Percentiles rank a stretch among this genome's conserved stretches.
phyloP scores from a whole-genome alignment of 2,888 invertebrate genomes.

The Microctonus brassicae region DNA sequence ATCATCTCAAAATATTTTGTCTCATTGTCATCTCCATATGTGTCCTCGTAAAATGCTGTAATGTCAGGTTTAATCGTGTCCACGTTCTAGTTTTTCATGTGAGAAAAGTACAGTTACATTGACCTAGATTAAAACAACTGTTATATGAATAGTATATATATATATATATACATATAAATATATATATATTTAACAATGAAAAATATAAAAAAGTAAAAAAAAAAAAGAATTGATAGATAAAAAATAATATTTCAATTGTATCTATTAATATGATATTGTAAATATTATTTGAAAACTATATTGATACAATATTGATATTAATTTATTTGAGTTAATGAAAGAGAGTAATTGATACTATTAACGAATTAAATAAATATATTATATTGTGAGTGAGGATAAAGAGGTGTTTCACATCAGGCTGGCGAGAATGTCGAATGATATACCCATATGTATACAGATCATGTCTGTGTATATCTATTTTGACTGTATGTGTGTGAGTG shows the following conservation, averaged over 20 bases:
- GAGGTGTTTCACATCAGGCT: constrained; percentile 13
- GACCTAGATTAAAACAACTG: constrained; percentile 40
- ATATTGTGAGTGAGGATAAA: neutral
- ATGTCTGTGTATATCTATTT: too few relatives aligned
- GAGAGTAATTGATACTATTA: constrained; percentile 51
- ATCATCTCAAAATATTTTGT: neutral
- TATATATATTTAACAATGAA: too few relatives aligned
- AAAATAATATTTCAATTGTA: too few relatives aligned
- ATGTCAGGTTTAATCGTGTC: neutral
- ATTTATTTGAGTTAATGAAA: neutral
- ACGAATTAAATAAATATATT: constrained; percentile 12
- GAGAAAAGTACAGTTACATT: constrained; percentile 40
- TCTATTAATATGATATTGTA: too few relatives aligned
- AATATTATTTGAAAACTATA: too few relatives aligned
- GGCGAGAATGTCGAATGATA: constrained; percentile 10
- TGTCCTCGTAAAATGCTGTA: neutral
- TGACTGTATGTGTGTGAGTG: neutral
- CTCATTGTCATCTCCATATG: neutral
- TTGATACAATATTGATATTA: too few relatives aligned
- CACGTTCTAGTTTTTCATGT: neutral
- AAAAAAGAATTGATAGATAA: too few relatives aligned
- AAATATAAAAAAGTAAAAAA: too few relatives aligned
- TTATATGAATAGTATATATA: neutral
- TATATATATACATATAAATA: too few relatives aligned
- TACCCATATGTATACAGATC: too few relatives aligned